A percentile compares a stretch with the other conserved stretches of the same genome.
phyloP scores from a whole-genome alignment of 2,888 invertebrate genomes.

The Drosophila mercatorum region DNA sequence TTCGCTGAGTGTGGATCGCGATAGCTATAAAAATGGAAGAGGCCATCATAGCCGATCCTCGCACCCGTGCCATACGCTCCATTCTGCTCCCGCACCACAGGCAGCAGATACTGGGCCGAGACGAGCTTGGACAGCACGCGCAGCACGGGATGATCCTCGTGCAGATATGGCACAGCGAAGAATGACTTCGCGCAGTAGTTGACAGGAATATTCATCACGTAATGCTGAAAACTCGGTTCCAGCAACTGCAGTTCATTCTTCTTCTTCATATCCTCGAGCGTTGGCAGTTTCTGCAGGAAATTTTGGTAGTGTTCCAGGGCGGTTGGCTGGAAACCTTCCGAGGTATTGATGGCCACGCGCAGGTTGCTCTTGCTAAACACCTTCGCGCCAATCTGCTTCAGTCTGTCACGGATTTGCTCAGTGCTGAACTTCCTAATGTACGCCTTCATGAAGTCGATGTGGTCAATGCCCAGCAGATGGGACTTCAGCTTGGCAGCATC shows the following conservation, averaged over 20 bases:
- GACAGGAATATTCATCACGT: constrained; percentile 93
- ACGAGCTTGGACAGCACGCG: constrained; percentile 91
- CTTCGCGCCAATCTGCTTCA: constrained; percentile 88
- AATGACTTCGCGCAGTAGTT: constrained; percentile 94
- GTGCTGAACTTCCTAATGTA: constrained; percentile 88
- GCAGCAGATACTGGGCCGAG: constrained; percentile 92
- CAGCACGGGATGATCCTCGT: constrained; percentile 91
- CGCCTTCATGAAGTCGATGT: constrained; percentile 91
- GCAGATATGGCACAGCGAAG: constrained; percentile 90
- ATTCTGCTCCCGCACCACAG: constrained; percentile 94
- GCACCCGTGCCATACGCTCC: constrained; percentile 97
- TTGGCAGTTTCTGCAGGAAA: constrained; percentile 81
- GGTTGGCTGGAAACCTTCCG: constrained; percentile 81
- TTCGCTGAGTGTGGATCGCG: constrained; percentile 93
- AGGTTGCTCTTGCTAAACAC: constrained; percentile 89
- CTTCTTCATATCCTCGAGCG: constrained; percentile 25
- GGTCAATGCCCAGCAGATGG: constrained; percentile 90
- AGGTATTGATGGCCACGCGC: constrained; percentile 89
- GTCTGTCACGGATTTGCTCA: constrained; percentile 87
- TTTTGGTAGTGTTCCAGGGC: constrained; percentile 81
- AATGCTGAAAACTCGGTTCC: constrained; percentile 88
- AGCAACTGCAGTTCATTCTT: constrained; percentile 84
- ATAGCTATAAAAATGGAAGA: constrained; percentile 94
- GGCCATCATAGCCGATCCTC: constrained; percentile 89
- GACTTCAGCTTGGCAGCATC: constrained; percentile 90